Evolutionary conservation across 2,888 invertebrate genomes (phyloP).

Genomic region (Acronicta leporina): DNA sequence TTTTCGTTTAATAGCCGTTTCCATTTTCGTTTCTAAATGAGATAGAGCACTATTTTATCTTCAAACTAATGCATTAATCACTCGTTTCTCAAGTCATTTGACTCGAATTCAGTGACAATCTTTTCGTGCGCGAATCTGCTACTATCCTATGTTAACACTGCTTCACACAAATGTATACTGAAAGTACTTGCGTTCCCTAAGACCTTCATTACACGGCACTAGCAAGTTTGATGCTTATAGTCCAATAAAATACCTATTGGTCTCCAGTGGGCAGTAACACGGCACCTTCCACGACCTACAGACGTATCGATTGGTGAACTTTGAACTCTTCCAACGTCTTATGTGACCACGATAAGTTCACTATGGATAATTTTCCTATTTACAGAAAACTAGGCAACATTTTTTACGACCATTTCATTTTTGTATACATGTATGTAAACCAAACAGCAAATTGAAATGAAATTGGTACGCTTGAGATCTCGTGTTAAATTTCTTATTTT

Average conservation of each 20-base stretch:
- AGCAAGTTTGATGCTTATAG: constrained; percentile 48
- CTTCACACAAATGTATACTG: neutral
- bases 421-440: neutral
- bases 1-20: no score
- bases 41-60: no score
- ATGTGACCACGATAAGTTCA: constrained; percentile 14
- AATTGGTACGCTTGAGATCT: no score
- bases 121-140: no score
- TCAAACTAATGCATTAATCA: no score
- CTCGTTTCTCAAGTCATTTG: no score
- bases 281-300: constrained; percentile 54
- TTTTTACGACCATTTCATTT: constrained; percentile 22
- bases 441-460: no score
- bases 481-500: no score
- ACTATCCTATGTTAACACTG: constrained; percentile 12
- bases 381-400: constrained; percentile 22
- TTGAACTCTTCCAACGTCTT: constrained; percentile 25
- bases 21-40: no score
- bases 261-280: constrained; percentile 43
- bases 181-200: constrained; percentile 22
- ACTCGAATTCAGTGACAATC: no score
- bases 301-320: constrained; percentile 58
- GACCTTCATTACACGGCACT: constrained; percentile 48
- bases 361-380: constrained; percentile 33
- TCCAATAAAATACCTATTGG: constrained; percentile 54